A percentile compares a stretch with the other conserved stretches of the same genome.
These are phyloP conservation scores for Zenarchopterus dispar DNA, from an alignment of 2,797 vertebrate genomes.

Conservation along the genomic window DNA sequence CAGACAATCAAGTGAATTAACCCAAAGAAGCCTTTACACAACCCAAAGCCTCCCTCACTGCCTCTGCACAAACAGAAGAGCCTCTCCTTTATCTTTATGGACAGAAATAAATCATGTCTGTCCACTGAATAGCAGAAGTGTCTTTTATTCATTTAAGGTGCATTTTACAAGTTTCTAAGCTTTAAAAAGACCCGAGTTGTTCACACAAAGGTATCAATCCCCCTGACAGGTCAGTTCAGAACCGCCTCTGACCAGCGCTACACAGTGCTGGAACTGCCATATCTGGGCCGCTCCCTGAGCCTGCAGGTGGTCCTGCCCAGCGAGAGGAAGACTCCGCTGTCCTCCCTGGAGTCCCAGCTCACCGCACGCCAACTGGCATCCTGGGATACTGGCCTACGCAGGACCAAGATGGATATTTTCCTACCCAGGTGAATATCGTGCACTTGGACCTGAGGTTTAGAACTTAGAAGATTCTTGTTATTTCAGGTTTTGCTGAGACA, in stretches of 20 bases:
- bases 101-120: background rate
- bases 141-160: too few species aligned
- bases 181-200: background rate
- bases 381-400: conserved; percentile 85
- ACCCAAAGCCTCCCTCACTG: too few species aligned
- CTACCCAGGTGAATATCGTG: conserved; percentile 85
- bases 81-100: background rate
- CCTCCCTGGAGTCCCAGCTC: conserved; percentile 83
- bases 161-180: too few species aligned
- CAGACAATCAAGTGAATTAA: too few species aligned
- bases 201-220: background rate
- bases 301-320: conserved; percentile 87
- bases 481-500: background rate
- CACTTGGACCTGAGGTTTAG: background rate
- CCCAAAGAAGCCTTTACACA: too few species aligned
- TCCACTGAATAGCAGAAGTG: too few species aligned
- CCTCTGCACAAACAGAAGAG: too few species aligned
- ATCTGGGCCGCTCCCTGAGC: conserved; percentile 82
- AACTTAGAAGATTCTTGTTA: background rate
- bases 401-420: conserved; percentile 89
- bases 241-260: conserved; percentile 81
- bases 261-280: conserved; percentile 86
- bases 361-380: conserved; percentile 79
- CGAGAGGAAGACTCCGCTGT: conserved; percentile 81
- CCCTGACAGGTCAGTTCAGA: conserved; percentile 86